Evolutionary conservation across 2,888 invertebrate species (phyloP).

Genomic region (Oscheius onirici): DNA sequence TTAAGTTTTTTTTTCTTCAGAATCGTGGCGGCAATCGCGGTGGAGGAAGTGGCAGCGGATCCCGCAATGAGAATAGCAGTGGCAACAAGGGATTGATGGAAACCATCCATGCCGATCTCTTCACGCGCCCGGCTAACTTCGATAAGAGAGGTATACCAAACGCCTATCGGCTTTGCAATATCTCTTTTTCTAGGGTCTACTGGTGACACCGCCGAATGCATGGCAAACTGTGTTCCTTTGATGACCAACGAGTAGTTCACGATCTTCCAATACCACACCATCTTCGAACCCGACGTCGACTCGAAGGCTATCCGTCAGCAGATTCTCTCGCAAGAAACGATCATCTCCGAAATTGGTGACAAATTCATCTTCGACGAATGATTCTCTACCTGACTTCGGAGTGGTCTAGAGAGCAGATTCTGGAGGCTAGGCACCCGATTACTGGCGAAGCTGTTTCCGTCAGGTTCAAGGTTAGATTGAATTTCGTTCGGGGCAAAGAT

Average conservation of each 20-base stretch:
- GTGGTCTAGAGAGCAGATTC: slow-evolving; percentile 36
- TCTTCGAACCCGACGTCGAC: slow-evolving; percentile 53
- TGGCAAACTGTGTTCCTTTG: slow-evolving; percentile 52
- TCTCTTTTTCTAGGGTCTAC: not conserved
- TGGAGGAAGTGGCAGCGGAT: too few species aligned
- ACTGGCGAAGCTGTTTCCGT: slow-evolving; percentile 57
- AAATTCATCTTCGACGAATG: slow-evolving; percentile 65
- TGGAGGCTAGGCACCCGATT: slow-evolving; percentile 43
- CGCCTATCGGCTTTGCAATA: too few species aligned
- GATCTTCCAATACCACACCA: slow-evolving; percentile 53
- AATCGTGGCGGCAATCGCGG: too few species aligned
- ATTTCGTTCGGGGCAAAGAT: too few species aligned
- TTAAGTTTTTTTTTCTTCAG: too few species aligned
- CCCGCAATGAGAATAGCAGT: too few species aligned
- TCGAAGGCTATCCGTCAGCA: slow-evolving; percentile 40
- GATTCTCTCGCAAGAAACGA: slow-evolving; percentile 34
- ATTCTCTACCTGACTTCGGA: slow-evolving; percentile 48
- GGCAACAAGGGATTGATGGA: too few species aligned
- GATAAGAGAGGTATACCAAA: too few species aligned
- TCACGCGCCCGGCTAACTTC: too few species aligned
- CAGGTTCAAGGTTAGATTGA: slow-evolving; percentile 43
- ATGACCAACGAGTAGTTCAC: slow-evolving; percentile 36
- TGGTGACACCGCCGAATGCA: slow-evolving; percentile 34
- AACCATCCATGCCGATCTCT: too few species aligned
- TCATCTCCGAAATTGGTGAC: slow-evolving; percentile 39